These are phyloP conservation scores for Mythimna lalbum DNA, from an alignment of 2,888 invertebrate genomes.

Conservation along the genomic window DNA sequence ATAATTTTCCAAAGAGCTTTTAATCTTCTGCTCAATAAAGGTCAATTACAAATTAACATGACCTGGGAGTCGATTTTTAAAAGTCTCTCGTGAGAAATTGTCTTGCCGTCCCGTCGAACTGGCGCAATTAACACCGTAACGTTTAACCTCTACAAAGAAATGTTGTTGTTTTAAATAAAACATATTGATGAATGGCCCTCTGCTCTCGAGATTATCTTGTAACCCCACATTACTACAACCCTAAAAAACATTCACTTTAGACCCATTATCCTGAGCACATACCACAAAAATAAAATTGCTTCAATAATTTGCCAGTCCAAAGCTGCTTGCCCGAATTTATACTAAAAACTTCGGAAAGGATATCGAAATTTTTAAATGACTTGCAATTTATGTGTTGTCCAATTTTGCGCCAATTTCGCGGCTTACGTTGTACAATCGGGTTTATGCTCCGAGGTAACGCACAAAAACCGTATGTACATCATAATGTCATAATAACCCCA, in stretches of 20 bases:
- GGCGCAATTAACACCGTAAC: slow-evolving; percentile 68
- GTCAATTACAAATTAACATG: slow-evolving; percentile 68
- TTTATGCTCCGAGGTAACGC: slow-evolving; percentile 68
- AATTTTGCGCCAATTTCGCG: slow-evolving; percentile 87
- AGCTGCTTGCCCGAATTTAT: slow-evolving; percentile 45
- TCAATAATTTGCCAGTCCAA: slow-evolving; percentile 51
- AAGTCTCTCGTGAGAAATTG: slow-evolving; percentile 67
- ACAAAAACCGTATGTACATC: slow-evolving; percentile 74
- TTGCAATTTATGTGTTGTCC: slow-evolving; percentile 81
- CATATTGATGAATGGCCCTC: slow-evolving; percentile 74
- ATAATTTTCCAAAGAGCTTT: slow-evolving; percentile 38
- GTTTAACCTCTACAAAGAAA: slow-evolving; percentile 67
- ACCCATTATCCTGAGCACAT: slow-evolving; percentile 55
- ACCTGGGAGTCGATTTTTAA: slow-evolving; percentile 64
- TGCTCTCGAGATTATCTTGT: slow-evolving; percentile 58
- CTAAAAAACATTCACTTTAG: slow-evolving; percentile 63
- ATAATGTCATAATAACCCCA: slow-evolving; percentile 77
- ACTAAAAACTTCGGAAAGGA: slow-evolving; percentile 53
- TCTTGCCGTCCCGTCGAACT: slow-evolving; percentile 56
- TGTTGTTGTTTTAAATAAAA: slow-evolving; percentile 79
- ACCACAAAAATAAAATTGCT: slow-evolving; percentile 57
- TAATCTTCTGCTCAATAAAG: slow-evolving; percentile 48
- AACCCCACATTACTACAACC: slow-evolving; percentile 53
- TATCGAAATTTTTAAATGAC: slow-evolving; percentile 73
- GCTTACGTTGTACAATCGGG: slow-evolving; percentile 70